Base-by-base conservation (phyloP, 2,888 invertebrate genomes). In the Andrena camellia region DNA sequence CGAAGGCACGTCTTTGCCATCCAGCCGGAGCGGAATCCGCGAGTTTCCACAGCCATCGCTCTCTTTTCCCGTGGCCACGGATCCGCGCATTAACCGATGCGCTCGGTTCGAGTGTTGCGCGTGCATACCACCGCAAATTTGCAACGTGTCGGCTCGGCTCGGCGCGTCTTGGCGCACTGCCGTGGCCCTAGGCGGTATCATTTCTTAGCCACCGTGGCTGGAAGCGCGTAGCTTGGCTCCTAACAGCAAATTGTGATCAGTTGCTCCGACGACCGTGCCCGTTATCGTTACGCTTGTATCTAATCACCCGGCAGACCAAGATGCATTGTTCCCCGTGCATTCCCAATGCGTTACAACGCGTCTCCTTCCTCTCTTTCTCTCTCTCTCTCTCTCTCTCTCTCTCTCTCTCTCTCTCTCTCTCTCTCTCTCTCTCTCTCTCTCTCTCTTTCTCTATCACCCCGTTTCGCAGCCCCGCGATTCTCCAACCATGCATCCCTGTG, bases 281-380 rank as follows among this genome's bases (percentile, higher is more conserved):
- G 77, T 80, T 78, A 78, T 78, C 78, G 78, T 76, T 59, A 26
- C 75, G 87, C 88, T 83, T 84, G 85, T 90, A 92, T 92, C 91
- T 92, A 92, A 92, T 92, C 92, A 91, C 81, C 26, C 85, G 90
- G 57, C 23, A 57, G 57, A 90, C 89, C 86, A 90, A 89, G 92
- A 92, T 90, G 89, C 91, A 92, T 92, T 90, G 92, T 92, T 89
- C 83, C 86, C 86, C 86, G 88, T 69, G 84, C 74, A 75, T 80
- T 73, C 87, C 42, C 90, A 89, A 90, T 90, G 90, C 87, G 91
- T 91, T 88, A 86, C 89, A 83, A 87, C 89, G 88, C 88, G 87
- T 60, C 79, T 42, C 7, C 33, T 63, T 48, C 1, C 50, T 13
- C 31, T 17, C 42, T 42, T 1, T 13, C 42, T 13, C 42, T 42